Evolutionary conservation across 2,797 vertebrate genomes (phyloP), one percentile per base, ranked within the genome.

Genomic region (Aldrovandia affinis): DNA sequence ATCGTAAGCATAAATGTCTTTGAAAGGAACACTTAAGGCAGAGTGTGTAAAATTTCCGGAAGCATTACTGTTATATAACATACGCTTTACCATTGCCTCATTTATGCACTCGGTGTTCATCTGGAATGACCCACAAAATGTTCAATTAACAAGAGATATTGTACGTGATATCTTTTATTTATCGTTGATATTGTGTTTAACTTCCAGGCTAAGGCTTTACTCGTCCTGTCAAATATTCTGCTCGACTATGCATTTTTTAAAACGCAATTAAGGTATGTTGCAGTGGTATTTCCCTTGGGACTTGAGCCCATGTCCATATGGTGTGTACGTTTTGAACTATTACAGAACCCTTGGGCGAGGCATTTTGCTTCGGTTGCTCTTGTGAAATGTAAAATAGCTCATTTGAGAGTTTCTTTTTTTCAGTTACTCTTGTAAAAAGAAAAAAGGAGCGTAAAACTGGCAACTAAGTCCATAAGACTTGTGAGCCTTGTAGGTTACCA

Each of bases 1-100:
- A 47, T 68, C 50, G 55, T 28, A 68, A 83, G 54, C 52, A 25
- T 47, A 47, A 39, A 54, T 28, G 9, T 83, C 65, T 83, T 75
- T 75, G 65, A 22, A 30, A 63, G n/a, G 39, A 18, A 63, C 28
- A 8, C 59, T 54, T 54, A 42, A 82, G 54, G 18, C 28, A 14
- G 47, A 36, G n/a, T n/a, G 54, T 36, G 30, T 28, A 55, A 52
- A 75, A 54, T 14, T 30, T 65, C 63, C 63, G 2, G 12, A 14
- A 9, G 10, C 28, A 65, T 30, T 3, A 65, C 63, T 15, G 57
- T 61, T n/a, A 61, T 25, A 30, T 12, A 63, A 63, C 59, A 63
- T 28, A 63, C 33, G 6, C 12, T 33, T 61, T 33, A n/a, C 36
- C 2, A 12, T 39, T 15, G 6, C 36, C 39, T 75, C 4, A 75